phyloP scores from a whole-genome alignment of 2,113 vertebrate genomes.

The Phaethornis superciliosus region DNA sequence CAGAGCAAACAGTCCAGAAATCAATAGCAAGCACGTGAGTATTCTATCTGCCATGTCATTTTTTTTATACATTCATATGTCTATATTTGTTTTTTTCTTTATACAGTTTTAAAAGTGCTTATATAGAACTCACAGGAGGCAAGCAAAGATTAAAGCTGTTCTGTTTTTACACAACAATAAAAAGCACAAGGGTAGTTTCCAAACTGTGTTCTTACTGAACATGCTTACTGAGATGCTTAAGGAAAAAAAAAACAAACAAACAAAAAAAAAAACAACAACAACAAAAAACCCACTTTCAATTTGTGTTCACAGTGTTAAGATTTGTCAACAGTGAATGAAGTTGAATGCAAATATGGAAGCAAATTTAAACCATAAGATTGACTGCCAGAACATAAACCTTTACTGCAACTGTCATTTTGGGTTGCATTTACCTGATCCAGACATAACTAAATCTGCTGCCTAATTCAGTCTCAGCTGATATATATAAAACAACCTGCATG shows the following conservation, averaged over 20 bases:
- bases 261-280: background rate
- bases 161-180: background rate
- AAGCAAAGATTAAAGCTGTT: background rate
- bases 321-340: accelerated
- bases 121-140: background rate
- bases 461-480: background rate
- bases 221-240: background rate
- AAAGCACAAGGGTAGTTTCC: background rate
- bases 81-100: background rate
- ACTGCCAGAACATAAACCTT: background rate
- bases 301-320: background rate
- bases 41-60: background rate
- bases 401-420: background rate
- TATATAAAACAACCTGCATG: background rate
- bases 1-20: background rate
- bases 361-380: background rate
- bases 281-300: background rate
- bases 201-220: background rate
- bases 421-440: background rate
- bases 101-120: background rate
- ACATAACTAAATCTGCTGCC: background rate
- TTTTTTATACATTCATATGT: background rate
- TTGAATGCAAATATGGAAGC: background rate
- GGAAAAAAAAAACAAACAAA: background rate
- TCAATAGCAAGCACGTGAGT: background rate